Percentiles rank a stretch among this genome's conserved stretches.
Evolutionary conservation across 1,140 invertebrate genomes (phyloP).

Genomic region (Lutraria rhynchaena): DNA sequence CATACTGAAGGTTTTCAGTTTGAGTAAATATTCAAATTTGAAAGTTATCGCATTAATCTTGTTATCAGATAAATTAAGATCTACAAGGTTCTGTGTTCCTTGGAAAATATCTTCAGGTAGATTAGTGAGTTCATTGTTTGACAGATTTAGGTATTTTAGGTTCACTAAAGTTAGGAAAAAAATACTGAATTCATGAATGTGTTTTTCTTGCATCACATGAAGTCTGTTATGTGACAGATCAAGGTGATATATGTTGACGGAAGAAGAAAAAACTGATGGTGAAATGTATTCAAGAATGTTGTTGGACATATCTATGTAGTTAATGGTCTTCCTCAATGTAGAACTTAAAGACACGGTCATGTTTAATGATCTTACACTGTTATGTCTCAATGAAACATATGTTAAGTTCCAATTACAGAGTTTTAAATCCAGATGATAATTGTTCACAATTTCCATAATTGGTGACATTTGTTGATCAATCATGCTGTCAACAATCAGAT

Average conservation of each 20-base stretch:
- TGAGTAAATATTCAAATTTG: no score
- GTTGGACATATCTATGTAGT: not conserved
- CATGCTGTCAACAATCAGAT: not conserved
- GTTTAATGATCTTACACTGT: not conserved
- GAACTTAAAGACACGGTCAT: not conserved
- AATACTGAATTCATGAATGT: not conserved
- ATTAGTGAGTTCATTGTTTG: not conserved
- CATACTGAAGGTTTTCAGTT: no score
- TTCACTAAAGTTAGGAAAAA: not conserved
- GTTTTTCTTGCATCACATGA: slow-evolving; percentile 4
- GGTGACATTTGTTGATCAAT: not conserved
- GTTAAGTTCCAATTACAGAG: not conserved
- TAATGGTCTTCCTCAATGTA: not conserved
- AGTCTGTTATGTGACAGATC: slow-evolving; percentile 4
- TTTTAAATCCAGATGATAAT: not conserved
- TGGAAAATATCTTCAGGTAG: not conserved
- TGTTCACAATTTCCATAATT: not conserved
- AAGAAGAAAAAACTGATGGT: not conserved
- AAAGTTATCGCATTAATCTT: no score
- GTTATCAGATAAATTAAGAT: no score
- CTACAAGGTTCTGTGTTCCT: no score
- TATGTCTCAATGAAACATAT: not conserved
- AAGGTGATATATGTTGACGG: not conserved
- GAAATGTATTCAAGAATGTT: not conserved
- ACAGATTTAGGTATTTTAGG: not conserved